Base-by-base conservation (phyloP, 2,888 invertebrate genomes). In the Pandemis heparana region DNA sequence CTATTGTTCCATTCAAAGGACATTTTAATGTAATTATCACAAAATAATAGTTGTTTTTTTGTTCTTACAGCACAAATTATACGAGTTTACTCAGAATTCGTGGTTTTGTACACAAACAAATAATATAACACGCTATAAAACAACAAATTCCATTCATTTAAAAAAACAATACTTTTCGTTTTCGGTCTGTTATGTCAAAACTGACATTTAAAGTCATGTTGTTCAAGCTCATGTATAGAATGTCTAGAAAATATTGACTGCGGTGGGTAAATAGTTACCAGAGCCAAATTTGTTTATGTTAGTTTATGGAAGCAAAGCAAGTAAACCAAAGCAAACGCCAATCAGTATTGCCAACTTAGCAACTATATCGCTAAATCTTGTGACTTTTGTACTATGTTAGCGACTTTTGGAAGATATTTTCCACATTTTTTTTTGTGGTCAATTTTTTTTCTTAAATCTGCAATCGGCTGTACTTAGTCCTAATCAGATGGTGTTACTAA, bases 121-220 rank as follows among this genome's bases (percentile, higher is more conserved):
- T 53, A 53, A 18, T 53, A 53, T 18, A 18, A 16, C 53, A 18
- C 9, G 18, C 53, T 18, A 3, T 9, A 53, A 8, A 53, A 16
- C 7, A 53, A 53, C 10, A 53, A 18, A 18, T 18, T 18, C 18
- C 53, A 6, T 18, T 16, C 5, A 18, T 53, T 53, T 53, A 8
- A 56, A 56, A 23, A 56, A 56, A 56, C 56, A 56, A 53, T 53
- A 18, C 18, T 53, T 53, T 53, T 53, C 53, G 53, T 9, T 0
- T 18, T 0, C 53, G 6, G 16, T 9, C 18, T 1, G 16, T 32
- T 32, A 32, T 32, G 23, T 16, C 53, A 53, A 53, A 53, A 53
- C 53, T 16, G 53, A 53, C 53, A 53, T 7, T 8, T 12, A 48
- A 48, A 43, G 9, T 53, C 14, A 16, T 53, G 43, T 39, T 38